These are phyloP conservation scores for Macquaria ambigua DNA, from an alignment of 2,113 vertebrate genomes.

Conservation along the genomic window DNA sequence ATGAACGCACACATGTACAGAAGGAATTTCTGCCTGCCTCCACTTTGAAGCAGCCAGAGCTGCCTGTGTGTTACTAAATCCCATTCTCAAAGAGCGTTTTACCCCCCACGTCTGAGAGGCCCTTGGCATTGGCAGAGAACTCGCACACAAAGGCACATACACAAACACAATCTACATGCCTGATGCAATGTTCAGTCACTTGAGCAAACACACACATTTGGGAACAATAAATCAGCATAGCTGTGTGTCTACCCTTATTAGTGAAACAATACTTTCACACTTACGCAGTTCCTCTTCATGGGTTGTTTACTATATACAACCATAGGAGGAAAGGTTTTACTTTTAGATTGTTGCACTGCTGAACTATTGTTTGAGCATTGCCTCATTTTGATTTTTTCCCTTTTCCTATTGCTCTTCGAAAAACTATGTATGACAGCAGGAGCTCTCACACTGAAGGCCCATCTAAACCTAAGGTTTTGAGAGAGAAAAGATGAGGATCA, in stretches of 20 bases:
- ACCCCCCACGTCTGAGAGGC: constrained; percentile 71
- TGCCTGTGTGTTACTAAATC: constrained; percentile 75
- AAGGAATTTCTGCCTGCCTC: constrained; percentile 60
- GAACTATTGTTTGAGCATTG: constrained; percentile 53
- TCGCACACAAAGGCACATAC: constrained; percentile 62
- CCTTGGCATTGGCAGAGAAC: constrained; percentile 69
- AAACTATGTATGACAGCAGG: constrained; percentile 43
- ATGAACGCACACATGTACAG: constrained; percentile 46
- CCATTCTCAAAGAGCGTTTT: constrained; percentile 77
- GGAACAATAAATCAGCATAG: constrained; percentile 57
- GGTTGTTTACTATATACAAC: constrained; percentile 44
- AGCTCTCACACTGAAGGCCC: constrained; percentile 42
- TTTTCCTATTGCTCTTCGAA: constrained; percentile 34
- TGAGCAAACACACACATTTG: constrained; percentile 71
- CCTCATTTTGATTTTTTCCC: constrained; percentile 37
- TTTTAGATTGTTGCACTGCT: constrained; percentile 37
- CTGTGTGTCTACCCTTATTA: constrained; percentile 58
- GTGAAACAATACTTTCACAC: constrained; percentile 44
- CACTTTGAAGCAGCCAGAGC: constrained; percentile 71
- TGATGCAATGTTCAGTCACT: constrained; percentile 81
- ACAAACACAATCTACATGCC: constrained; percentile 78
- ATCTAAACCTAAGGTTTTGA: constrained; percentile 53
- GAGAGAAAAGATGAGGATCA: constrained; percentile 51
- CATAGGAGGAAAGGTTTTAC: constrained; percentile 9
- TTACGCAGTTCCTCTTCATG: constrained; percentile 38